A percentile compares a stretch with the other conserved stretches of the same genome.
phyloP scores from a whole-genome alignment of 2,888 invertebrate species.

The Vanessa cardui region DNA sequence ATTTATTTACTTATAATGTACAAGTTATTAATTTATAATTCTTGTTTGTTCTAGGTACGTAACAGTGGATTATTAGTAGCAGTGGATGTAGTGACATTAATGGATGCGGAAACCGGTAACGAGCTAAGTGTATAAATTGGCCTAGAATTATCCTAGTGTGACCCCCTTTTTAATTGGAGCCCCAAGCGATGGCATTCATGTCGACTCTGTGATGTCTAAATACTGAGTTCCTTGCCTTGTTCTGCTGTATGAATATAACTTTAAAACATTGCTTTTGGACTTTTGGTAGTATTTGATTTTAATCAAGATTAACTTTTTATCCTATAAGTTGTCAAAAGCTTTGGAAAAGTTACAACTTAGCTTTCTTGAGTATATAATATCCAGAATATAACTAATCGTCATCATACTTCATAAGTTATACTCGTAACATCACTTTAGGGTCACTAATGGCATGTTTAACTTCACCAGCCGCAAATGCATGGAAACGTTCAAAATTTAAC shows the following conservation, averaged over 20 bases:
- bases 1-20: background rate
- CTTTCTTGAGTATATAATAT: too few species aligned
- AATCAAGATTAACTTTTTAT: too few species aligned
- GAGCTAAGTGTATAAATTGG: background rate
- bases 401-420: constrained; percentile 17
- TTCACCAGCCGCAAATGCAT: constrained; percentile 9
- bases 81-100: background rate
- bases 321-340: too few species aligned
- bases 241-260: too few species aligned
- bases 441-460: background rate
- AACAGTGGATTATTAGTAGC: constrained; percentile 28
- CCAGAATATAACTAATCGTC: too few species aligned
- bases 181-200: too few species aligned
- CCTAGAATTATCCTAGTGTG: background rate
- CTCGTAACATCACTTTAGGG: constrained; percentile 1
- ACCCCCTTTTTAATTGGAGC: too few species aligned
- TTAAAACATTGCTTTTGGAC: too few species aligned
- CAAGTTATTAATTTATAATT: constrained; percentile 3
- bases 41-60: constrained; percentile 45
- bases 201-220: too few species aligned
- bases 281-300: too few species aligned
- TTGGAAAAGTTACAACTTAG: too few species aligned
- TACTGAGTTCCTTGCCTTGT: too few species aligned
- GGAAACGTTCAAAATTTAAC: constrained; percentile 9
- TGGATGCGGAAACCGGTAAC: background rate